phyloP scores from a whole-genome alignment of 2,113 vertebrate species.

The Pyxicephalus adspersus region DNA sequence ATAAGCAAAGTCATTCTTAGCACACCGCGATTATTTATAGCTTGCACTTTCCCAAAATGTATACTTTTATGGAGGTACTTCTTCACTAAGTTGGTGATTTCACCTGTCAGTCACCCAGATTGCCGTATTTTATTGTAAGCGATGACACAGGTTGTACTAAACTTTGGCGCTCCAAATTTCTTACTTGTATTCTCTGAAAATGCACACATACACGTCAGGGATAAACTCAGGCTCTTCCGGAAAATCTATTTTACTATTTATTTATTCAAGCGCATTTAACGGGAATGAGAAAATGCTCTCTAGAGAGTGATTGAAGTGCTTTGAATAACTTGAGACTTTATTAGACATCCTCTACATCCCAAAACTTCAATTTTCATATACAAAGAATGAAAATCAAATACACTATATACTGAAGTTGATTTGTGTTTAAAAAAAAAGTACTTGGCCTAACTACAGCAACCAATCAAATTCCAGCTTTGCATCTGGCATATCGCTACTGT shows the following conservation, averaged over 20 bases:
- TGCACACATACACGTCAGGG: not conserved
- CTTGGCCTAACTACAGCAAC: too few relatives aligned
- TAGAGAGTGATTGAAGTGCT: not conserved
- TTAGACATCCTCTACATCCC: too few relatives aligned
- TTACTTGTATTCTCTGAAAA: not conserved
- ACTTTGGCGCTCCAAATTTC: not conserved
- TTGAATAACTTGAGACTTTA: too few relatives aligned
- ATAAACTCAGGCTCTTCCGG: not conserved
- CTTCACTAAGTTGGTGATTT: not conserved
- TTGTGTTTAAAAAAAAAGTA: too few relatives aligned
- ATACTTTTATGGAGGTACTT: conserved; percentile 4
- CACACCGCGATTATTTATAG: not conserved
- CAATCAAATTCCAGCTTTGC: too few relatives aligned
- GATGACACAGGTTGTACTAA: not conserved
- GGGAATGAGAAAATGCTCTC: not conserved
- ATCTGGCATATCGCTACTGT: too few relatives aligned
- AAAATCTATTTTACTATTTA: not conserved
- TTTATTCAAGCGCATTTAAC: not conserved
- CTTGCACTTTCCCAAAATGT: not conserved
- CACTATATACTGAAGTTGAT: too few relatives aligned
- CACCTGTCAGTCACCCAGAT: not conserved
- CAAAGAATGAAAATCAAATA: too few relatives aligned
- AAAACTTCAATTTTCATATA: too few relatives aligned
- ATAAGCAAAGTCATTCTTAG: conserved; percentile 4
- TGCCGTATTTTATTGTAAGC: not conserved